These are phyloP conservation scores for Morone chrysops DNA, from an alignment of 2,113 vertebrate species.

Conservation along the genomic window DNA sequence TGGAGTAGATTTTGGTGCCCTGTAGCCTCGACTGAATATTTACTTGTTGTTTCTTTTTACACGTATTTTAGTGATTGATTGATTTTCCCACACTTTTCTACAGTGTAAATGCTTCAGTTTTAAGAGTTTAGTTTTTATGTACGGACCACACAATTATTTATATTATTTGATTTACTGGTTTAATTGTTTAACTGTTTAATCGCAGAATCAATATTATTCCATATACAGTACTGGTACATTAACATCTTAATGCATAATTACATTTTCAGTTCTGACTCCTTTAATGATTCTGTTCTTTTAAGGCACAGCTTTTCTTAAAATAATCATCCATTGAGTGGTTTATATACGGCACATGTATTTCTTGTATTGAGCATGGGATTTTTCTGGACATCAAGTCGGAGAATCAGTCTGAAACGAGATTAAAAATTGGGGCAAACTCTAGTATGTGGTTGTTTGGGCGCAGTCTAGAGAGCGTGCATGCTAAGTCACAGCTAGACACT, in stretches of 20 bases:
- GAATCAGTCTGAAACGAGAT: not conserved
- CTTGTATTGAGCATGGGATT: not conserved
- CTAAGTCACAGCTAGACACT: conserved; percentile 1
- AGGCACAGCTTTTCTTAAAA: not conserved
- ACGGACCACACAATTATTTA: too few species aligned
- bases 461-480: not conserved
- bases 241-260: conserved; percentile 1
- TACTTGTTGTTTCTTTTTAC: too few species aligned
- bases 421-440: not conserved
- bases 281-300: not conserved
- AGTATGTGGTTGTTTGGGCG: not conserved
- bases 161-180: too few species aligned
- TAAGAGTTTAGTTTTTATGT: too few species aligned
- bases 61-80: too few species aligned
- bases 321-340: not conserved
- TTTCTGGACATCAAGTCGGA: not conserved
- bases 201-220: not conserved
- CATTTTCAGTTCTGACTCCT: not conserved
- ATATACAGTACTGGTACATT: not conserved
- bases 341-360: not conserved
- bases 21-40: too few species aligned
- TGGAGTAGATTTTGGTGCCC: too few species aligned
- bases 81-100: too few species aligned
- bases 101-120: too few species aligned
- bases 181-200: too few species aligned